These are phyloP conservation scores for Euura saliciscinereae DNA, from an alignment of 1,140 invertebrate species.

Conservation along the genomic window DNA sequence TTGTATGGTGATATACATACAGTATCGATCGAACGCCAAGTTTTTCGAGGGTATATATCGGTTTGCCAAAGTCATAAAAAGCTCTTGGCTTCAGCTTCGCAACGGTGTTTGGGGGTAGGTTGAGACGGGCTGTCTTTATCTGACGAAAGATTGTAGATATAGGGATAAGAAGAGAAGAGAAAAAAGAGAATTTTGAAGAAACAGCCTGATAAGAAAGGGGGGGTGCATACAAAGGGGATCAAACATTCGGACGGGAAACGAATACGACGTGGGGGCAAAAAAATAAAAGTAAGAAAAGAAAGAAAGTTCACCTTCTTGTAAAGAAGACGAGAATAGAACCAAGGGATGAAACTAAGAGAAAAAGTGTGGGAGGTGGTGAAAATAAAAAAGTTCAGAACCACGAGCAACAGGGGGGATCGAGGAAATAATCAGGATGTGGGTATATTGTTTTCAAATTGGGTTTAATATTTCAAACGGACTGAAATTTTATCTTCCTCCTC, in stretches of 20 bases:
- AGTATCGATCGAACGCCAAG: no score
- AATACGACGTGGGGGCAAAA: not conserved
- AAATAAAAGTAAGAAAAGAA: not conserved
- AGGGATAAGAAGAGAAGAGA: no score
- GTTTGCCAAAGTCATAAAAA: conserved; percentile 2
- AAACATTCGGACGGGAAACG: conserved; percentile 1
- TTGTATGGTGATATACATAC: not conserved
- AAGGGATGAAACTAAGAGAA: no score
- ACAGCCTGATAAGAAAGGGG: not conserved
- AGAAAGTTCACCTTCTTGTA: not conserved
- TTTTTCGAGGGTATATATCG: not conserved
- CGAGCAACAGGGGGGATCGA: not conserved
- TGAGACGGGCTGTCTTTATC: not conserved
- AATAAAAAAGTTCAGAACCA: no score
- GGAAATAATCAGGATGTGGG: not conserved
- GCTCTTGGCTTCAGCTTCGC: not conserved
- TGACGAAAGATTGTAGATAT: not conserved
- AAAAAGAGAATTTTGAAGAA: not conserved
- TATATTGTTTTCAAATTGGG: not conserved
- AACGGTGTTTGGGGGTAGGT: not conserved
- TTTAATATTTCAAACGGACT: not conserved
- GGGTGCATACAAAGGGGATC: conserved; percentile 4
- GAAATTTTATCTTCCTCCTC: no score
- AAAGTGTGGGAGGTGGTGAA: no score
- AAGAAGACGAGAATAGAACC: not conserved